phyloP scores from a whole-genome alignment of 2,113 vertebrate genomes.

The Aptenodytes patagonicus region DNA sequence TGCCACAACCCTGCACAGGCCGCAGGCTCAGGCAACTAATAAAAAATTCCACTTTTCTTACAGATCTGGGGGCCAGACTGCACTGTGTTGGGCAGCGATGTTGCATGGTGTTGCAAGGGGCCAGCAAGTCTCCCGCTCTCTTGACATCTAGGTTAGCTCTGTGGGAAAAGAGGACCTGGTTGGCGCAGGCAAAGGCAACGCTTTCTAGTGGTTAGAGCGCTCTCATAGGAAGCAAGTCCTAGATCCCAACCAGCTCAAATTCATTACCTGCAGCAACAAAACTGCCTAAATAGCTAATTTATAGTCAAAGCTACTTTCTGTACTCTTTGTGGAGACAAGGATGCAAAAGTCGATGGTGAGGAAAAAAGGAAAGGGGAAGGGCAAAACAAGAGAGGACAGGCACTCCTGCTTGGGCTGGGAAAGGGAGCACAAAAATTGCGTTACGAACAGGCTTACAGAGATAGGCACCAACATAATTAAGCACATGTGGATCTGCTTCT shows the following conservation, averaged over 20 bases:
- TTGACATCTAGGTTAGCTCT: background rate
- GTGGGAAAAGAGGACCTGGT: background rate
- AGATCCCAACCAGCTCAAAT: background rate
- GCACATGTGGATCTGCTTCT: background rate
- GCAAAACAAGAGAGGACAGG: background rate
- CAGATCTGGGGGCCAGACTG: background rate
- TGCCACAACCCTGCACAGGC: background rate
- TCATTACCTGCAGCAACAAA: background rate
- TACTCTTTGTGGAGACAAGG: background rate
- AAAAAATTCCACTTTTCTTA: background rate
- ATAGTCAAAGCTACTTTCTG: background rate
- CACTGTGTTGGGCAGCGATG: background rate
- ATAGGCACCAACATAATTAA: background rate
- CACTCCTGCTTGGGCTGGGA: background rate
- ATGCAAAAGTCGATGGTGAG: background rate
- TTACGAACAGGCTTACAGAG: background rate
- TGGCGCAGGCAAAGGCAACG: accelerated
- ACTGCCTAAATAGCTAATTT: background rate
- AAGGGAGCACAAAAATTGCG: background rate
- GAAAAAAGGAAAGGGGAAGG: background rate
- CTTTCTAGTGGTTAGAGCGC: accelerated
- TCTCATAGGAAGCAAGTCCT: background rate
- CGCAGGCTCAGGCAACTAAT: background rate
- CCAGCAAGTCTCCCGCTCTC: background rate
- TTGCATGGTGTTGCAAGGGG: background rate